Percentiles rank a stretch among this genome's conserved stretches.
Conservation (phyloP, 2,113 vertebrate genomes). For the Alouatta palliata region DNA sequence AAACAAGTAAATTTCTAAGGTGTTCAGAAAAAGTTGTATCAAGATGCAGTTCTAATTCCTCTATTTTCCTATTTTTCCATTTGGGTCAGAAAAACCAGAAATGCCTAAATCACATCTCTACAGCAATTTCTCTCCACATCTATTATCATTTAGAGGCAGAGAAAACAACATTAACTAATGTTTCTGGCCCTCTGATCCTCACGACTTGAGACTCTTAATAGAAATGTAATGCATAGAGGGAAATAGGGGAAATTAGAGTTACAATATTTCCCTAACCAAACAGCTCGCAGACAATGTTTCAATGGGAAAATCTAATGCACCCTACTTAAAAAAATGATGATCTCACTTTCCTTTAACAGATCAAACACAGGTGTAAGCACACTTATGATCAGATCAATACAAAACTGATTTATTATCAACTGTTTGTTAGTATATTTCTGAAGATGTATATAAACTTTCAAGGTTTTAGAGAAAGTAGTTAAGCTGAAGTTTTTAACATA, state of each 20-base stretch:
- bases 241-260: neutral
- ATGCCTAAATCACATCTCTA: neutral
- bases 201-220: neutral
- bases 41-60: neutral
- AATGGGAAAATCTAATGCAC: neutral
- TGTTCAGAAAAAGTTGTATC: neutral
- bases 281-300: neutral
- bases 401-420: neutral
- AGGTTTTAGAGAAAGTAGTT: neutral
- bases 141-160: neutral
- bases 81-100: neutral
- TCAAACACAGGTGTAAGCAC: neutral
- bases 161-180: neutral
- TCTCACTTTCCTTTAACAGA: neutral
- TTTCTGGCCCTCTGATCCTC: neutral
- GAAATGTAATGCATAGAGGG: neutral
- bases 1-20: neutral
- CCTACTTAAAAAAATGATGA: constrained; percentile 14
- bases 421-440: constrained; percentile 38
- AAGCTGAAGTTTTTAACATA: constrained; percentile 6
- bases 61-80: neutral
- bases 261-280: neutral
- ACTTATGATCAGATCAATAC: neutral
- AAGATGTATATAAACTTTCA: neutral
- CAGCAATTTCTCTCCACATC: neutral